Evolutionary conservation across 2,113 vertebrate genomes (phyloP), one percentile per base, ranked within the genome.

Genomic region (Poeciliopsis turrubarensis): DNA sequence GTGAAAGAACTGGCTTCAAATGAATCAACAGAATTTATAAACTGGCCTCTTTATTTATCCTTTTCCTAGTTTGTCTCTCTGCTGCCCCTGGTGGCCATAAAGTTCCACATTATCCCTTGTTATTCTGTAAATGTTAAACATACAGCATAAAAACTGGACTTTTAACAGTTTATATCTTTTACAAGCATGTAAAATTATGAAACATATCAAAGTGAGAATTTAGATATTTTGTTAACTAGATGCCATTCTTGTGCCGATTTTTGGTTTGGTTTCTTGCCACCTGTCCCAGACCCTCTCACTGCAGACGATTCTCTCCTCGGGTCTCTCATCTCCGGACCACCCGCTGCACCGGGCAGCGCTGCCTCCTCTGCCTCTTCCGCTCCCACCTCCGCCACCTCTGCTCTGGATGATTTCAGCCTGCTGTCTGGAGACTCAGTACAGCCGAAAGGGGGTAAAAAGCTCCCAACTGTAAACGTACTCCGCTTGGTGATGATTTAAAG

Each of bases 281-380:
- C 19, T 13, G 3, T 61, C 82, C 60, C 93, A 97, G 97, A 97
- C 86, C 93, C 96, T 87, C 95, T 98, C 77, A 93, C 94, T 65
- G 96, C 95, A 84, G 97, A 98, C 30, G 96, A 97, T 87, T 96
- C 97, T 85, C 94, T 98, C 71, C 95, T 99, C 90, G 96, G 95
- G 92, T 96, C 96, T 82, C 95, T 98, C 87, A 94, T 97, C 82
- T 96, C 95, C 85, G 96, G 95, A 89, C 93, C 96, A 60, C 77
- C 88, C 9, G 78, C 66, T 0, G 75, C 72, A 60, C 73, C 71
- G 0, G 67, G 82, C 86, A 89, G 87, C 1, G 71, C 81, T 65
- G 67, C 86, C 81, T 90, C 90, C 75, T 89, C 91, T 0, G 14
- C 88, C 60, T 90, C 90, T 27, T 89, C 92, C 30, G 85, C 80